Conservation (phyloP, 2,888 invertebrate genomes). For the Himalopsyche anomala region DNA sequence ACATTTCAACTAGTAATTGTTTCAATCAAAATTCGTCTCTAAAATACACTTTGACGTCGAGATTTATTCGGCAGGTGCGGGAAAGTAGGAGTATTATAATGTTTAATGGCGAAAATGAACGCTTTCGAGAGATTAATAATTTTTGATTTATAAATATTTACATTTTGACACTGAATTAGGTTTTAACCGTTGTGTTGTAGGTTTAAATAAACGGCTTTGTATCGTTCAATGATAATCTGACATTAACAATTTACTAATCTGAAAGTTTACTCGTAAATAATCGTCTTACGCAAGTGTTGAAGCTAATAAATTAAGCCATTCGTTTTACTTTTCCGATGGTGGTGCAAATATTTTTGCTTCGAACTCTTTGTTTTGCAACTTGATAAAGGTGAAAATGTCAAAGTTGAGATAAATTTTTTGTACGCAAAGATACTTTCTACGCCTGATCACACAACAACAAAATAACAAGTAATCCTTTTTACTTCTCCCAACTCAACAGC, state of each 20-base stretch:
- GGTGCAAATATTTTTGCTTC: constrained; percentile 14
- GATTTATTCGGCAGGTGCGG: too few species aligned
- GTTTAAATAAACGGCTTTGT: constrained; percentile 17
- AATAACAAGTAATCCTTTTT: neutral
- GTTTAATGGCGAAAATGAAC: too few species aligned
- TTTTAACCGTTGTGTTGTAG: neutral
- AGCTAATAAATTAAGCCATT: constrained; percentile 27
- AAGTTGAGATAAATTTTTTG: constrained; percentile 6
- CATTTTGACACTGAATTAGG: too few species aligned
- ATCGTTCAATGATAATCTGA: constrained; percentile 39
- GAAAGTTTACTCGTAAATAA: constrained; percentile 40
- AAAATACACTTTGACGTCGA: too few species aligned
- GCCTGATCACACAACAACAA: constrained; percentile 22
- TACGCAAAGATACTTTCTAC: neutral
- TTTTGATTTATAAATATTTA: too few species aligned
- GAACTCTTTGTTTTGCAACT: constrained; percentile 19
- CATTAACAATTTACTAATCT: constrained; percentile 33
- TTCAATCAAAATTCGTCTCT: too few species aligned
- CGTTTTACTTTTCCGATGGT: constrained; percentile 8
- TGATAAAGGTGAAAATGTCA: constrained; percentile 39
- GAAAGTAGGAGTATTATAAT: too few species aligned
- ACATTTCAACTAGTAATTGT: too few species aligned
- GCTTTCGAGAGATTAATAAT: too few species aligned
- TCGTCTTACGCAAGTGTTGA: constrained; percentile 36
- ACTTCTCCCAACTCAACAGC: neutral